Evolutionary conservation across 2,888 invertebrate species (phyloP).

Genomic region (Ormia ochracea): DNA sequence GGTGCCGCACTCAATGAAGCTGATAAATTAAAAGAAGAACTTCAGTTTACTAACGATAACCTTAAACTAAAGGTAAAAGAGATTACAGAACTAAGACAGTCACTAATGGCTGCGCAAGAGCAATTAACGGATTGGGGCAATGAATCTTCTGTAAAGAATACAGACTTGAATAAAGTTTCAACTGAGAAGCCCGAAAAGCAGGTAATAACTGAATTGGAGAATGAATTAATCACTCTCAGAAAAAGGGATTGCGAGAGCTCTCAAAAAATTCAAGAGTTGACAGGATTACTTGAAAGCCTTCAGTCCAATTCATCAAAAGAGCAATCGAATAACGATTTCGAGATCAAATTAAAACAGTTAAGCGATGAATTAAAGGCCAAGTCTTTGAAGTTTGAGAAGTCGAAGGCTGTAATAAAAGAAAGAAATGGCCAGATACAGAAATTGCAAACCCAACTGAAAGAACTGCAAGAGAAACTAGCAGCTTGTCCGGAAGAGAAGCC

Average conservation of each 20-base stretch:
- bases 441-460: conserved; percentile 68
- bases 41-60: conserved; percentile 47
- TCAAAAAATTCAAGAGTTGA: conserved; percentile 67
- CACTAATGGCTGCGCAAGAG: conserved; percentile 48
- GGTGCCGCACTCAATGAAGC: conserved; percentile 43
- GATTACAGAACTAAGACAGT: conserved; percentile 46
- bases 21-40: conserved; percentile 43
- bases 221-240: conserved; percentile 61
- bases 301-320: conserved; percentile 63
- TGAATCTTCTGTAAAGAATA: conserved; percentile 17
- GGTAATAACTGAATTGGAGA: conserved; percentile 62
- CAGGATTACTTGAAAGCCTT: conserved; percentile 77
- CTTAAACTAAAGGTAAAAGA: conserved; percentile 40
- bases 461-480: conserved; percentile 66
- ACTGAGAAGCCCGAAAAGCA: conserved; percentile 50
- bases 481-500: conserved; percentile 67
- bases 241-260: conserved; percentile 50
- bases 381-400: conserved; percentile 78
- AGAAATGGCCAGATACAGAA: conserved; percentile 79
- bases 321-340: conserved; percentile 45
- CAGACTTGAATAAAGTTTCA: conserved; percentile 55
- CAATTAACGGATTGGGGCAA: conserved; percentile 57
- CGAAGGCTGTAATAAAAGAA: conserved; percentile 78
- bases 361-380: conserved; percentile 78
- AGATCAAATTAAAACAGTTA: conserved; percentile 76